Percentiles rank a stretch among this genome's conserved stretches.
Evolutionary conservation across 2,888 invertebrate genomes (phyloP).

Genomic region (Choristoneura rosaceana): DNA sequence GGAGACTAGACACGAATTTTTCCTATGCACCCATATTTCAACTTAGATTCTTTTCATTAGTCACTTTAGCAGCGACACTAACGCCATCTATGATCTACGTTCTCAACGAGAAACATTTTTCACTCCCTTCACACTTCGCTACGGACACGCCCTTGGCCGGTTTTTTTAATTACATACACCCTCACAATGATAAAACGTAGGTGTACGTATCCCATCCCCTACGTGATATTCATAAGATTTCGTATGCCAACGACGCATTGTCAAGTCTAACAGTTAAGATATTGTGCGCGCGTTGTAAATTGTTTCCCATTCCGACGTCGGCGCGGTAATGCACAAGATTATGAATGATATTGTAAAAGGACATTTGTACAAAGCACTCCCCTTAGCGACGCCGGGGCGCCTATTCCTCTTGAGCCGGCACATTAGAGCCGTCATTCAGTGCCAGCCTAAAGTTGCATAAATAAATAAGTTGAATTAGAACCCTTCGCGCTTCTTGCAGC

Average conservation of each 20-base stretch:
- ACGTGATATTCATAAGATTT: slow-evolving; percentile 15
- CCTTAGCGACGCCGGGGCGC: slow-evolving; percentile 56
- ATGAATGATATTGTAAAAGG: slow-evolving; percentile 59
- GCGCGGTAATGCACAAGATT: slow-evolving; percentile 49
- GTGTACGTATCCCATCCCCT: not conserved
- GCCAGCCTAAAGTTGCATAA: slow-evolving; percentile 66
- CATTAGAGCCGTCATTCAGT: slow-evolving; percentile 58
- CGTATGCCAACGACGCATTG: slow-evolving; percentile 30
- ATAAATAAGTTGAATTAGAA: slow-evolving; percentile 73
- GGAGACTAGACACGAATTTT: too few relatives aligned
- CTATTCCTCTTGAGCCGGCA: slow-evolving; percentile 58
- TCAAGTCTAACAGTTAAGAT: slow-evolving; percentile 32
- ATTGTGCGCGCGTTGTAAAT: slow-evolving; percentile 31
- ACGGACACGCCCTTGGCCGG: too few relatives aligned
- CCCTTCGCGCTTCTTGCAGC: slow-evolving; percentile 66
- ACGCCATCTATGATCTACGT: too few relatives aligned
- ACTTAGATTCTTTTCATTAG: too few relatives aligned
- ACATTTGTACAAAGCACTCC: slow-evolving; percentile 58
- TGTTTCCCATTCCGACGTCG: slow-evolving; percentile 35
- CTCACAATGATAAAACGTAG: not conserved
- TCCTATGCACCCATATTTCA: too few relatives aligned
- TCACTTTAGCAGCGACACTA: too few relatives aligned
- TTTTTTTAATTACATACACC: not conserved
- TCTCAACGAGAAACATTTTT: too few relatives aligned
- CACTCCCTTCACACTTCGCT: too few relatives aligned